Percentiles rank a stretch among this genome's conserved stretches.
Conservation (phyloP, 2,113 vertebrate genomes). For the Gavia stellata region DNA sequence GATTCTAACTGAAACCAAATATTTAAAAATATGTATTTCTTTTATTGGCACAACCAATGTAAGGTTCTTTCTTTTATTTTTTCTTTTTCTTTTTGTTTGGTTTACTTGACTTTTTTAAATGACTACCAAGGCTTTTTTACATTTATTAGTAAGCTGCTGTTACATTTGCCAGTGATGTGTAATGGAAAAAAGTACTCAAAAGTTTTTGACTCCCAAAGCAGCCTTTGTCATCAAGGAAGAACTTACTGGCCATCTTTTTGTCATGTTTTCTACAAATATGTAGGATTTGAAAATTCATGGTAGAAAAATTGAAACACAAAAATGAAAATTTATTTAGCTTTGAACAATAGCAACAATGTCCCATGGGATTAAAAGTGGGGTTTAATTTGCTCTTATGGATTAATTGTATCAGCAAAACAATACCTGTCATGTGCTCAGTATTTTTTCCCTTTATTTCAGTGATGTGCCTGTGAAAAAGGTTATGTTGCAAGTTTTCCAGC, state of each 20-base stretch:
- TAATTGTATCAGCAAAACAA: background rate
- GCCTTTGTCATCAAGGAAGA: background rate
- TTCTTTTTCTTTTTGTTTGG: background rate
- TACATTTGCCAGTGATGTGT: background rate
- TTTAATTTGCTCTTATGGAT: background rate
- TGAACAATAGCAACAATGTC: background rate
- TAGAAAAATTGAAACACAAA: background rate
- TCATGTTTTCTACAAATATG: background rate
- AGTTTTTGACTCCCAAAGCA: background rate
- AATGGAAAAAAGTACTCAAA: background rate
- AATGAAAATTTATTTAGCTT: background rate
- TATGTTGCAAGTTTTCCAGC: background rate
- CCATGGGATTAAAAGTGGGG: background rate
- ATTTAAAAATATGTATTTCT: background rate
- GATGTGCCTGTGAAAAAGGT: background rate
- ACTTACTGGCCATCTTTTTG: background rate
- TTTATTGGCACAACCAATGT: background rate
- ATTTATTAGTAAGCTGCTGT: background rate
- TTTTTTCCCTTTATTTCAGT: background rate
- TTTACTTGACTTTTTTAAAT: background rate
- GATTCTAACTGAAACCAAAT: background rate
- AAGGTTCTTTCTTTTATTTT: background rate
- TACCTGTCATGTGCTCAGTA: background rate
- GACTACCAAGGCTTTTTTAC: background rate
- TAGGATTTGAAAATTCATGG: background rate